phyloP scores from a whole-genome alignment of 2,797 vertebrate genomes.

The Huso huso region DNA sequence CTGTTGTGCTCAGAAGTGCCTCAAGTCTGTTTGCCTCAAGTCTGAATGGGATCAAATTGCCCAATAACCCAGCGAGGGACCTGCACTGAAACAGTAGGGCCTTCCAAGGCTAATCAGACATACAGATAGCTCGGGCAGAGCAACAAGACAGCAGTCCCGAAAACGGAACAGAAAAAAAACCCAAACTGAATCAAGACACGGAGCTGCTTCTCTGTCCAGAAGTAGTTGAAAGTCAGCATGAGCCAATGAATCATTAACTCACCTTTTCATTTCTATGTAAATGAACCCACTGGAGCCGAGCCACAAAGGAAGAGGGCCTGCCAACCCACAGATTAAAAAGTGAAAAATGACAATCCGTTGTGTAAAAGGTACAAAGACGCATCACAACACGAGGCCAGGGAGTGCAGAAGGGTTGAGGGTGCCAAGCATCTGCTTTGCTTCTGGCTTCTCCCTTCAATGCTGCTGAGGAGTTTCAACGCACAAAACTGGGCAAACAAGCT shows the following conservation, averaged over 20 bases:
- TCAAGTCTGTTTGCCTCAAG: constrained; percentile 42
- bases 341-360: too few relatives aligned
- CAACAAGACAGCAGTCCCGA: constrained; percentile 45
- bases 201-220: constrained; percentile 46
- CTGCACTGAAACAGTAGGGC: constrained; percentile 53
- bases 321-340: too few relatives aligned
- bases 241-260: constrained; percentile 80
- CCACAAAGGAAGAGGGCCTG: too few relatives aligned
- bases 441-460: too few relatives aligned
- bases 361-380: too few relatives aligned
- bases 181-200: constrained; percentile 29
- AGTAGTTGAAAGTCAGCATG: constrained; percentile 64
- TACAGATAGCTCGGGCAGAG: constrained; percentile 55
- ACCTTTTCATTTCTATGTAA: constrained; percentile 60
- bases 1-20: constrained; percentile 37
- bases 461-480: too few relatives aligned
- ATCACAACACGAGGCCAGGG: too few relatives aligned
- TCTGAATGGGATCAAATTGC: constrained; percentile 56
- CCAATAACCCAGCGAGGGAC: constrained; percentile 46
- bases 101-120: constrained; percentile 53
- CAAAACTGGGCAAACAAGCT: too few relatives aligned
- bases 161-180: constrained; percentile 32
- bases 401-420: too few relatives aligned
- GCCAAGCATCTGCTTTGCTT: too few relatives aligned
- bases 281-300: constrained; percentile 41